These are phyloP conservation scores for Microhierax caerulescens DNA, from an alignment of 2,797 vertebrate genomes.

Conservation along the genomic window DNA sequence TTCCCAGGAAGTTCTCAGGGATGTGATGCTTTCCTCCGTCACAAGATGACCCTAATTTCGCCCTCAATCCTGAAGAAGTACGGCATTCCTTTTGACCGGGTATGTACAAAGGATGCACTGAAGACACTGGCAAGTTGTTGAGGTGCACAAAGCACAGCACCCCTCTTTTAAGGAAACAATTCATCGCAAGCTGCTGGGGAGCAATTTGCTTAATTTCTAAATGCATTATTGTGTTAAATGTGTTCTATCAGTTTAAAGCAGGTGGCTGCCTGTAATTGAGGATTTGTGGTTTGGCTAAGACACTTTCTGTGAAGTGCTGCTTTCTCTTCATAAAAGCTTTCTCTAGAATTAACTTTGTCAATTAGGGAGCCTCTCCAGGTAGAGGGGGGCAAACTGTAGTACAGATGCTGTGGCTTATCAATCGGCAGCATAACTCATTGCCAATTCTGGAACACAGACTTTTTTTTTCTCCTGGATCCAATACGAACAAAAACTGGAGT, in stretches of 20 bases:
- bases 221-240: background rate
- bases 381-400: background rate
- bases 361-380: background rate
- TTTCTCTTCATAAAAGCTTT: background rate
- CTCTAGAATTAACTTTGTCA: background rate
- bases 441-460: background rate
- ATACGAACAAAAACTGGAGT: background rate
- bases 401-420: background rate
- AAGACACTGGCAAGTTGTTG: background rate
- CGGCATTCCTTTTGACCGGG: constrained; percentile 93
- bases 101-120: constrained; percentile 53
- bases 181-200: background rate
- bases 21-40: constrained; percentile 94
- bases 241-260: background rate
- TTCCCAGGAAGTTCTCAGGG: constrained; percentile 97
- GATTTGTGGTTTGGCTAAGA: background rate
- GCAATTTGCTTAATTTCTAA: background rate
- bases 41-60: constrained; percentile 98
- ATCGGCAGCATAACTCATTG: background rate
- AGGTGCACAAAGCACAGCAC: background rate
- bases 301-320: background rate
- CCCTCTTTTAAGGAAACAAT: background rate
- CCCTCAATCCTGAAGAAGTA: constrained; percentile 98
- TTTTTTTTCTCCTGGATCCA: background rate
- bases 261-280: background rate